phyloP scores from a whole-genome alignment of 1,140 invertebrate genomes.

The Eubasilissa regina region DNA sequence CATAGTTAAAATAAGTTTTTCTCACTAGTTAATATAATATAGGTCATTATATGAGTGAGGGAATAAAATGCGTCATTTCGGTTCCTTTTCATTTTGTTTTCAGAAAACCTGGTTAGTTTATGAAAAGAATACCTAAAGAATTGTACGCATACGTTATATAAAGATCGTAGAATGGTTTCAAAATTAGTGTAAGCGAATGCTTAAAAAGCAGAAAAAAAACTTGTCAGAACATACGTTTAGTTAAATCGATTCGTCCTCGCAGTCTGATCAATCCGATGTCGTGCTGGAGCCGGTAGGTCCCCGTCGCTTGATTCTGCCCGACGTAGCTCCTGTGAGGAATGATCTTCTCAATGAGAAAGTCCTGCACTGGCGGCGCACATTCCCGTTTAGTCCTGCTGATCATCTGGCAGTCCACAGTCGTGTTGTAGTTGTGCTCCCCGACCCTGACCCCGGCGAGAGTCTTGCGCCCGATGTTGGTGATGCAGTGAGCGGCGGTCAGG shows the following conservation, averaged over 20 bases:
- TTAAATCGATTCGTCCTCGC: conserved; percentile 60
- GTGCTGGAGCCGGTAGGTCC: conserved; percentile 67
- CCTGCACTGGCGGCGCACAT: conserved; percentile 75
- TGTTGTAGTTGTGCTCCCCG: conserved; percentile 74
- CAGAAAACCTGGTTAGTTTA: too few species aligned
- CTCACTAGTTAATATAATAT: too few species aligned
- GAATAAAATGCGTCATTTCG: too few species aligned
- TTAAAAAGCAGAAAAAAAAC: too few species aligned
- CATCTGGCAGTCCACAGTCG: conserved; percentile 74
- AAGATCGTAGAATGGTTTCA: too few species aligned
- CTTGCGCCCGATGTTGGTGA: conserved; percentile 68
- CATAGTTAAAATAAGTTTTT: too few species aligned
- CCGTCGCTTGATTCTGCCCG: background rate
- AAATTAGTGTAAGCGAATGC: too few species aligned
- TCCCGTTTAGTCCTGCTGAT: conserved; percentile 61
- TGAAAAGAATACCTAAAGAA: too few species aligned
- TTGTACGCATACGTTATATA: too few species aligned
- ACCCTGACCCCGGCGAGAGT: conserved; percentile 72
- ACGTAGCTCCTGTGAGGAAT: conserved; percentile 73
- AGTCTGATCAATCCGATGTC: conserved; percentile 76
- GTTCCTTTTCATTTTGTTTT: too few species aligned
- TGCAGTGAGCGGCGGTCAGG: conserved; percentile 81
- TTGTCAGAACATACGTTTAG: too few species aligned
- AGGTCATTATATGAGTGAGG: too few species aligned
- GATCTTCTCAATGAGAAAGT: conserved; percentile 73